A percentile compares a stretch with the other conserved stretches of the same genome.
These are phyloP conservation scores for Epizoanthus ramosus DNA, from an alignment of 92 coral and sea anemone species.

Conservation along the genomic window DNA sequence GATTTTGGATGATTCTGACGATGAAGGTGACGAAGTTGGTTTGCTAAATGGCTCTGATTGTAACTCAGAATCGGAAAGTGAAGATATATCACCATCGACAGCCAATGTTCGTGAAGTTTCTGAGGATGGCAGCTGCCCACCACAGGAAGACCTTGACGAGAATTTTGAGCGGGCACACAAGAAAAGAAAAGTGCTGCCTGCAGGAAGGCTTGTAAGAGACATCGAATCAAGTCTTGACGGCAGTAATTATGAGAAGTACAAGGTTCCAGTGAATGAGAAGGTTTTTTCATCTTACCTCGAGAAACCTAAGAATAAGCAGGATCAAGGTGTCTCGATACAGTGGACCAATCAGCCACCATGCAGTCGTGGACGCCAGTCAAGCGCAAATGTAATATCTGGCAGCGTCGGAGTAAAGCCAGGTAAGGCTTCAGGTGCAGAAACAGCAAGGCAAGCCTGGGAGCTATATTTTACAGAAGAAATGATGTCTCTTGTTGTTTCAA, in stretches of 20 bases:
- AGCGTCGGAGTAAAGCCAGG: no score
- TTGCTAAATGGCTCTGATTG: no score
- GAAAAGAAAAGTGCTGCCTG: constrained; percentile 7
- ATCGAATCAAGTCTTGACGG: constrained; percentile 15
- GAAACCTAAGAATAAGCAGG: not conserved
- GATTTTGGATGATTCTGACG: no score
- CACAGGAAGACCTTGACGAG: not conserved
- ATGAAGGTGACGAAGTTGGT: no score
- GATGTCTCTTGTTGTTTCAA: not conserved
- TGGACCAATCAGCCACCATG: constrained; percentile 21
- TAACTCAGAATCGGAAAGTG: no score
- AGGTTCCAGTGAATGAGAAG: not conserved
- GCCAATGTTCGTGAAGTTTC: no score
- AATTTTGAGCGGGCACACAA: constrained; percentile 20
- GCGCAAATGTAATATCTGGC: not conserved
- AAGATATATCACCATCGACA: no score
- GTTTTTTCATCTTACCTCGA: constrained; percentile 2
- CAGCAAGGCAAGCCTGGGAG: constrained; percentile 11
- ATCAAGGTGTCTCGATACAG: not conserved
- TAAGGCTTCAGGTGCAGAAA: no score
- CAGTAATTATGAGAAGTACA: constrained; percentile 8
- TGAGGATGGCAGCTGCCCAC: no score
- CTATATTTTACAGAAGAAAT: constrained; percentile 7
- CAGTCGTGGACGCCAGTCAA: not conserved
- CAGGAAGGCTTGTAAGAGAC: constrained; percentile 17